Evolutionary conservation across 1,140 invertebrate species (phyloP).

Genomic region (Theocolax elegans): DNA sequence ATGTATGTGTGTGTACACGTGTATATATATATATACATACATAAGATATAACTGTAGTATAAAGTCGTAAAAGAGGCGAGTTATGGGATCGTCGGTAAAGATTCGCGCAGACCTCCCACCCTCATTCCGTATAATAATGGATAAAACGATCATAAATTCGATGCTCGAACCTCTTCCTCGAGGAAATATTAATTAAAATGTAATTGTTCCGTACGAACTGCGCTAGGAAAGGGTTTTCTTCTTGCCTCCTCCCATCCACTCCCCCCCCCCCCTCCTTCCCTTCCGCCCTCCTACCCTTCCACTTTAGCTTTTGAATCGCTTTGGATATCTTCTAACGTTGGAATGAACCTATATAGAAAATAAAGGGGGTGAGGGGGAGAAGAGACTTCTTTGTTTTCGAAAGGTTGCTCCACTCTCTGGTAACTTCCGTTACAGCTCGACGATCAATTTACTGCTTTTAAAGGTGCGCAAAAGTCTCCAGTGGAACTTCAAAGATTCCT

Average conservation of each 20-base stretch:
- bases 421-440: constrained; percentile 26
- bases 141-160: constrained; percentile 70
- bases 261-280: not conserved
- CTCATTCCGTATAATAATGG: constrained; percentile 62
- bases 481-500: constrained; percentile 30
- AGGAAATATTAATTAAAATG: constrained; percentile 71
- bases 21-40: too few species aligned
- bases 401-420: not conserved
- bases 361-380: not conserved
- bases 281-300: not conserved
- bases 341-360: not conserved
- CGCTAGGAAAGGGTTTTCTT: constrained; percentile 27
- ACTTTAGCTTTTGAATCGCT: constrained; percentile 28
- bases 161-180: constrained; percentile 59
- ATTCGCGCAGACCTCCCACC: constrained; percentile 59
- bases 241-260: not conserved
- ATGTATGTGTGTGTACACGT: too few species aligned
- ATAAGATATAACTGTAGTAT: constrained; percentile 27
- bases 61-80: constrained; percentile 62
- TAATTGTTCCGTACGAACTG: constrained; percentile 63
- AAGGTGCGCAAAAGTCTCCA: not conserved
- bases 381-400: constrained; percentile 31
- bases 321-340: constrained; percentile 26
- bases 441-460: constrained; percentile 32
- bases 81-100: constrained; percentile 61